phyloP scores from a whole-genome alignment of 2,888 invertebrate genomes.

The Pachliopta kotzebuea region DNA sequence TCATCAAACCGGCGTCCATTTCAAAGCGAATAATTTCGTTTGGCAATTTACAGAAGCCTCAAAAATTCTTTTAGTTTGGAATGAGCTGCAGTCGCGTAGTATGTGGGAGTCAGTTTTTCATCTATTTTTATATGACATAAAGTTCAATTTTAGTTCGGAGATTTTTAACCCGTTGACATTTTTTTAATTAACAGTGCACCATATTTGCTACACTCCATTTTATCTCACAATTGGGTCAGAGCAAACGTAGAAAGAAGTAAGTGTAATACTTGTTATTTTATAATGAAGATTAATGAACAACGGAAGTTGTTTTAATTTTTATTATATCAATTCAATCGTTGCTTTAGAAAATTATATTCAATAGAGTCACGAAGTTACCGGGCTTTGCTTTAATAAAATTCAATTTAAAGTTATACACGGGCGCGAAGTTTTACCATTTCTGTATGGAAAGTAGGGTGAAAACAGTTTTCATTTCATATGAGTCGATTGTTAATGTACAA shows the following conservation, averaged over 20 bases:
- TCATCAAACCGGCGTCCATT: not conserved
- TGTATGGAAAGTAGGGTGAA: constrained; percentile 14
- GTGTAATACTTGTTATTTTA: too few species aligned
- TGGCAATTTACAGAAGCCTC: not conserved
- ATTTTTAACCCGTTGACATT: not conserved
- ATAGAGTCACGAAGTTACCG: constrained; percentile 1
- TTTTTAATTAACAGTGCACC: not conserved
- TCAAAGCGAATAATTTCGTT: constrained; percentile 1
- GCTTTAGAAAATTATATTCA: not conserved
- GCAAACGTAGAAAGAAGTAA: too few species aligned
- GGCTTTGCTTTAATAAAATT: constrained; percentile 23
- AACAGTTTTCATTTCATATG: constrained; percentile 14
- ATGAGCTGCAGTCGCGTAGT: not conserved
- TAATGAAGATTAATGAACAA: too few species aligned
- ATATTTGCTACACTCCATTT: not conserved
- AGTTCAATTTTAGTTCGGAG: not conserved
- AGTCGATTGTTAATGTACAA: constrained; percentile 15
- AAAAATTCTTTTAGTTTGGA: constrained; percentile 3
- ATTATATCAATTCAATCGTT: not conserved
- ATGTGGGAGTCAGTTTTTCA: constrained; percentile 1
- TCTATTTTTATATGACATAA: constrained; percentile 1
- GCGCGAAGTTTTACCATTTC: constrained; percentile 17
- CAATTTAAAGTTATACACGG: constrained; percentile 18
- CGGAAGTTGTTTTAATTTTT: not conserved
- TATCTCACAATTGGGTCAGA: not conserved